A percentile compares a stretch with the other conserved stretches of the same genome.
phyloP scores from a whole-genome alignment of 2,113 vertebrate species.

The Malurus melanocephalus region DNA sequence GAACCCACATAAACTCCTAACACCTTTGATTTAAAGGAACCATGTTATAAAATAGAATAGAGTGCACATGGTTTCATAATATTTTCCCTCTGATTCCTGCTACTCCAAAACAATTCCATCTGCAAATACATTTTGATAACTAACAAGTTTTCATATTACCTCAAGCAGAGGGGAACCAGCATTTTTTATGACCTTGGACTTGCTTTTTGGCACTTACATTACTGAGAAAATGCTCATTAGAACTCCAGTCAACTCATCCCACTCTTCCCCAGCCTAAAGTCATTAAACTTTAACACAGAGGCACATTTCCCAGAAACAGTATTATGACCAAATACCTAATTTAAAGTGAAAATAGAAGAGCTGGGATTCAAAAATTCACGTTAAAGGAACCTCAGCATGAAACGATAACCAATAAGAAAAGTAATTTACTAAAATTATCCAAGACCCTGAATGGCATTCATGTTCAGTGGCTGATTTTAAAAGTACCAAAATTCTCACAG shows the following conservation, averaged over 20 bases:
- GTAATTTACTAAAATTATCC: background rate
- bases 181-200: background rate
- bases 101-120: background rate
- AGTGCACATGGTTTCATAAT: background rate
- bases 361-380: background rate
- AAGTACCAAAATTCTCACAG: background rate
- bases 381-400: background rate
- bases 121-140: background rate
- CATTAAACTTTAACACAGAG: conserved; percentile 24
- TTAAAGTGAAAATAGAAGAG: background rate
- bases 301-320: background rate
- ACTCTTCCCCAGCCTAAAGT: background rate
- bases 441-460: background rate
- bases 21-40: background rate
- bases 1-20: background rate
- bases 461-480: background rate
- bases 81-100: background rate
- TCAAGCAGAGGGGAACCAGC: background rate
- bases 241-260: background rate
- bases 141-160: background rate
- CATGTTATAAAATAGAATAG: background rate
- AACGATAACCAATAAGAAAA: background rate
- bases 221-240: background rate
- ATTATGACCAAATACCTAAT: background rate
- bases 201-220: background rate